Evolutionary conservation across 2,888 invertebrate species (phyloP).

Genomic region (Plagodis dolabraria): DNA sequence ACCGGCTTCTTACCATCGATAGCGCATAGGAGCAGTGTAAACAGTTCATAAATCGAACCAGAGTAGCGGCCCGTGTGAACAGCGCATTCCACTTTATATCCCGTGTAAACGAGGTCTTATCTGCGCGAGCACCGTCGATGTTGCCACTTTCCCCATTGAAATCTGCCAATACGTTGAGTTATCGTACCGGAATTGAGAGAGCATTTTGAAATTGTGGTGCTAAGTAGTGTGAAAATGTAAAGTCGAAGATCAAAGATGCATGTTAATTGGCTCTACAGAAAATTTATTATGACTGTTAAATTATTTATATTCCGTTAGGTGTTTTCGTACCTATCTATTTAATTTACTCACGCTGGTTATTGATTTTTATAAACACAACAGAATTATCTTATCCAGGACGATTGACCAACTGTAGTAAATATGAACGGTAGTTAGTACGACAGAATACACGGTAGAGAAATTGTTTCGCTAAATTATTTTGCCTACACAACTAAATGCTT

Average conservation of each 20-base stretch:
- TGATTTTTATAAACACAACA: too few relatives aligned
- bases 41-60: conserved; percentile 39
- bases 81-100: conserved; percentile 56
- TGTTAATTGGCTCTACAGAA: conserved; percentile 8
- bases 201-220: conserved; percentile 23
- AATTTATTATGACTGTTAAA: neutral
- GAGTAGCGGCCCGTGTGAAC: conserved; percentile 46
- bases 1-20: conserved; percentile 30
- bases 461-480: too few relatives aligned
- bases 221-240: conserved; percentile 8
- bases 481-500: too few relatives aligned
- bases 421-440: too few relatives aligned
- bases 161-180: conserved; percentile 30
- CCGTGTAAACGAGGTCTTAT: conserved; percentile 44
- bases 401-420: too few relatives aligned
- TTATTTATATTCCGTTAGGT: conserved; percentile 4
- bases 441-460: too few relatives aligned
- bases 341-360: too few relatives aligned
- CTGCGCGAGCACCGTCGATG: conserved; percentile 42
- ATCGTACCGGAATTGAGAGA: conserved; percentile 29
- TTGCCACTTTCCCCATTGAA: conserved; percentile 42
- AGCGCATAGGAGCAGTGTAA: conserved; percentile 31
- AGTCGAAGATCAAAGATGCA: conserved; percentile 13
- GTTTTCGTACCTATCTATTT: too few relatives aligned
- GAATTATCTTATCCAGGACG: too few relatives aligned